A percentile compares a stretch with the other conserved stretches of the same genome.
phyloP scores from a whole-genome alignment of 2,113 vertebrate species.

The Paramormyrops kingsleyae region DNA sequence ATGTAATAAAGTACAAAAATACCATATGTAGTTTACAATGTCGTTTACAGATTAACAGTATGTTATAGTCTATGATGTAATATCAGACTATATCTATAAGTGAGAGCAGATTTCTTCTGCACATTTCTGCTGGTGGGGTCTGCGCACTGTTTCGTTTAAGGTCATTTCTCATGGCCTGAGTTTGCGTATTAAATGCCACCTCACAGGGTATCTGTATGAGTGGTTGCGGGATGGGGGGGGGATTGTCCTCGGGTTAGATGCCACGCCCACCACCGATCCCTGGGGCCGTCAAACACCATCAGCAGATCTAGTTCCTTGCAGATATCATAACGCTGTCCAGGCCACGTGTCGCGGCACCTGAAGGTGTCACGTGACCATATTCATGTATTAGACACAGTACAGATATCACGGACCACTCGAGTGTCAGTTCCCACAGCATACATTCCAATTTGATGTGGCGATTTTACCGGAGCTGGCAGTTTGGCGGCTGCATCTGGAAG shows the following conservation, averaged over 20 bases:
- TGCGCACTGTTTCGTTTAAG: neutral
- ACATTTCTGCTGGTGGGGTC: neutral
- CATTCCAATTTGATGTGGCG: neutral
- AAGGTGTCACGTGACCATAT: neutral
- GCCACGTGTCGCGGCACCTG: neutral
- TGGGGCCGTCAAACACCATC: neutral
- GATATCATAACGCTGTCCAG: neutral
- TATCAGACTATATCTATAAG: neutral
- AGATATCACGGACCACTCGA: neutral
- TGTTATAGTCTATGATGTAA: neutral
- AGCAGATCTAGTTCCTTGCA: neutral
- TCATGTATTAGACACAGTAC: neutral
- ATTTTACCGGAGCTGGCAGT: neutral
- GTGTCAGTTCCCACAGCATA: neutral
- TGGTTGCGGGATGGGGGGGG: neutral
- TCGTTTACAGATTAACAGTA: neutral
- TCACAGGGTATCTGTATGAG: neutral
- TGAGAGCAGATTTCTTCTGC: neutral
- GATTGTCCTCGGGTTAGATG: neutral
- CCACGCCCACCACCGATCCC: neutral
- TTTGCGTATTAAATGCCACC: neutral
- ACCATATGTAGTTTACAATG: neutral
- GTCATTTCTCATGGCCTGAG: neutral
- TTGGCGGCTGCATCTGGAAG: neutral
- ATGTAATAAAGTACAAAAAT: neutral